Base-by-base conservation (phyloP, 64 coral and sea anemone species). In the Acropora yongei region DNA sequence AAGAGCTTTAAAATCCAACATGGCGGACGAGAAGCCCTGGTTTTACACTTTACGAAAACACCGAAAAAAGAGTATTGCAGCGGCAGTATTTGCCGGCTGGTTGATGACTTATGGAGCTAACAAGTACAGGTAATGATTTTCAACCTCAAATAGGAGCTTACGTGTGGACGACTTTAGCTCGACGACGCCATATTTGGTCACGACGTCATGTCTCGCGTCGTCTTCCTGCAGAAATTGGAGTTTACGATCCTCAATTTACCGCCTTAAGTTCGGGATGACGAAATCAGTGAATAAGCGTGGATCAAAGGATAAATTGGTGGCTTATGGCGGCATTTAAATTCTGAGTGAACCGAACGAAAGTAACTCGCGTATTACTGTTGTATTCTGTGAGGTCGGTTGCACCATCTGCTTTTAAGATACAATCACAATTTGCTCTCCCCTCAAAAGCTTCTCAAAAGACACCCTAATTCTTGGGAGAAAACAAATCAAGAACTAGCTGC, bases 21-120 rank as follows among this genome's bases (percentile, higher is more conserved):
- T 97, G 95, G 95, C 95, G 92, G 95, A 86, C 68, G 78, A 75
- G 18, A 97, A 97, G 55, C 92, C 95, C 13, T 18, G 89, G 5
- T 97, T 97, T 94, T 97, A 91, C 85, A 97, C 92, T 3, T 77
- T 97, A 42, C 49, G 95, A 97, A 97, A 97, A 55, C 95, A 97
- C 51, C 79, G 89, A 78, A 97, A 97, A 88, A 97, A 97, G 44
- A 88, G 92, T 20, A 88, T 97, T 83, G 82, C 87, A 78, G 91
- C 69, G 14, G 95, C 88, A 12, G 17, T 88, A 76, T 88, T 90
- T 77, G 92, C 90, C 0, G 74, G 73, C n/a, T 97, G 95, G 95
- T 39, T 97, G 40, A 69, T 87, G 78, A 97, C 76, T 76, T 97
- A 97, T 88, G 83, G 95, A 88, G 92, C 87, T 85, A 89, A 97